Percentiles rank a stretch among this genome's conserved stretches.
Evolutionary conservation across 2,888 invertebrate species (phyloP).

Genomic region (Alviniconcha strummeri): DNA sequence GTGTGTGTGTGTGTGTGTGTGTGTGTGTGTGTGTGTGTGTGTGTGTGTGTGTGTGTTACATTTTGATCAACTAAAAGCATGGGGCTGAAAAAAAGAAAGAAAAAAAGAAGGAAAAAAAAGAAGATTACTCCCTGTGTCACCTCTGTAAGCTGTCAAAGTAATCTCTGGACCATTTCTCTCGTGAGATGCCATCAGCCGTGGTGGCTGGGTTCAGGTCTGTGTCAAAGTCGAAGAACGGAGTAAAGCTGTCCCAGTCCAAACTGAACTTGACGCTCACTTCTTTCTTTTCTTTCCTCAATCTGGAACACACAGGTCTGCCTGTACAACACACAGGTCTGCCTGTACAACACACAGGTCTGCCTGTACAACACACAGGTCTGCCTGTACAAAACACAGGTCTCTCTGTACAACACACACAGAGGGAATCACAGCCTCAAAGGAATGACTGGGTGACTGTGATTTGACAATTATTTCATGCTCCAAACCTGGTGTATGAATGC

Average conservation of each 20-base stretch:
- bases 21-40: too few relatives aligned
- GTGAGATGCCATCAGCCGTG: conserved; percentile 84
- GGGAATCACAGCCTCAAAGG: too few relatives aligned
- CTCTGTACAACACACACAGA: too few relatives aligned
- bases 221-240: conserved; percentile 84
- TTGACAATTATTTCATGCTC: too few relatives aligned
- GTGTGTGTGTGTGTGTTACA: too few relatives aligned
- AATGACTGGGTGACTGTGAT: too few relatives aligned
- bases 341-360: too few relatives aligned
- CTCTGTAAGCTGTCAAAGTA: conserved; percentile 81
- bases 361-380: too few relatives aligned
- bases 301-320: conserved; percentile 16
- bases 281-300: conserved; percentile 34
- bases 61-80: too few relatives aligned
- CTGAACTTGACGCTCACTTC: conserved; percentile 78
- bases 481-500: too few relatives aligned
- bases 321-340: neutral
- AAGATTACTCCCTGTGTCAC: conserved; percentile 70
- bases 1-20: too few relatives aligned
- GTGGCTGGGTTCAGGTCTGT: conserved; percentile 81
- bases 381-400: too few relatives aligned
- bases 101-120: neutral
- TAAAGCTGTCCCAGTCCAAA: conserved; percentile 80
- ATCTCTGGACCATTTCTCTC: conserved; percentile 83
- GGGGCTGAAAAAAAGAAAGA: neutral